Conservation (phyloP, 2,113 vertebrate genomes). For the Salvelinus fontinalis region DNA sequence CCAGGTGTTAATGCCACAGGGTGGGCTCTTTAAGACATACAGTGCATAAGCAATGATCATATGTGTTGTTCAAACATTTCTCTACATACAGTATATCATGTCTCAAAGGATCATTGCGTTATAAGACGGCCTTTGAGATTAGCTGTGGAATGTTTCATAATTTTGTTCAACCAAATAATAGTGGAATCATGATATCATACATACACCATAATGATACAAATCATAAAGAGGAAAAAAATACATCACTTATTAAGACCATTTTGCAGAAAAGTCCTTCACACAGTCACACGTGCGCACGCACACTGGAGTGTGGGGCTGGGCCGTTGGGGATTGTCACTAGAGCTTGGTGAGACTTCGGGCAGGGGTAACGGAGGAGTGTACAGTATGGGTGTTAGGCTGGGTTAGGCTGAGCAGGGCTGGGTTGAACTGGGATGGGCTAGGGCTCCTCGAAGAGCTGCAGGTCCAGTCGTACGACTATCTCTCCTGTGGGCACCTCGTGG, state of each 20-base stretch:
- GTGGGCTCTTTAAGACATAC: too few relatives aligned
- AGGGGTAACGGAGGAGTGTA: neutral
- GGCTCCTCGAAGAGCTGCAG: conserved; percentile 95
- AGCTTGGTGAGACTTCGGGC: conserved; percentile 27
- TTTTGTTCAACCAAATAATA: too few relatives aligned
- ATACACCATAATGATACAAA: neutral
- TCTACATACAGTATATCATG: too few relatives aligned
- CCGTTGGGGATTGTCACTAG: conserved; percentile 38
- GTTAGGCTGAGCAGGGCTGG: neutral
- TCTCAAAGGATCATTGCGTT: too few relatives aligned
- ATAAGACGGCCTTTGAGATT: too few relatives aligned
- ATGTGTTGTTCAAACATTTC: too few relatives aligned
- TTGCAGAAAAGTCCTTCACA: conserved; percentile 35
- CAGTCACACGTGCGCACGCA: conserved; percentile 25
- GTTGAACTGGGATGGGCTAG: conserved; percentile 50
- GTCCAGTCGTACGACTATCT: conserved; percentile 95
- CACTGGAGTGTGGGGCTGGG: conserved; percentile 6
- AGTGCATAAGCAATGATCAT: too few relatives aligned
- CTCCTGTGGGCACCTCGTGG: conserved; percentile 97
- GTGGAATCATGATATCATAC: neutral
- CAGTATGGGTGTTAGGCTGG: conserved; percentile 1
- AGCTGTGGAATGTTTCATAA: too few relatives aligned
- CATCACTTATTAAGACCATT: neutral
- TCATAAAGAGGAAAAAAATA: neutral
- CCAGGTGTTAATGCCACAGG: too few relatives aligned